Conservation (phyloP, 2,888 invertebrate species). For the Mesochorus sp. region DNA sequence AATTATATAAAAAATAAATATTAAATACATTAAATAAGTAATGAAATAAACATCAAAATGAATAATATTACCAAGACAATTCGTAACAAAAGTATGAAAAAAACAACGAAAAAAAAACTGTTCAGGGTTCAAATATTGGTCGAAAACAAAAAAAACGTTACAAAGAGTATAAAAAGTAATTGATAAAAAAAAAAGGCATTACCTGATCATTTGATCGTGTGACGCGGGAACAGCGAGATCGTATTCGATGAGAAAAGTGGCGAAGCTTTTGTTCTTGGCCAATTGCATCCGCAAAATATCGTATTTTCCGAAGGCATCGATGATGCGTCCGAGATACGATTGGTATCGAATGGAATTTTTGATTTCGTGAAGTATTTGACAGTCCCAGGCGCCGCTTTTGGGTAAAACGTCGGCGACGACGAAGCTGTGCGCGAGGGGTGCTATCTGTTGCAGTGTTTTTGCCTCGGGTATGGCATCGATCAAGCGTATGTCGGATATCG, state of each 20-base stretch:
- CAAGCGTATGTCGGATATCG: conserved; percentile 84
- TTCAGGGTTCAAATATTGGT: background rate
- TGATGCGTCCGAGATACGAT: conserved; percentile 76
- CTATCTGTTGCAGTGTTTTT: conserved; percentile 79
- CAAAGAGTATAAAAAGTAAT: too few relatives aligned
- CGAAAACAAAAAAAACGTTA: background rate
- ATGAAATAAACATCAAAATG: too few relatives aligned
- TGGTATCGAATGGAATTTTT: conserved; percentile 80
- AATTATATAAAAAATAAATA: too few relatives aligned
- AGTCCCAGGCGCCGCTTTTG: conserved; percentile 84
- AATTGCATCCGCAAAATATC: conserved; percentile 71
- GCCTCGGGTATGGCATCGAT: conserved; percentile 84
- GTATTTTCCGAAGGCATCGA: conserved; percentile 44
- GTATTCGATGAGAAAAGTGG: conserved; percentile 67
- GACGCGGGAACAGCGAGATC: conserved; percentile 69
- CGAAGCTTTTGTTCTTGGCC: conserved; percentile 70
- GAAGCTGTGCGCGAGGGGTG: conserved; percentile 86
- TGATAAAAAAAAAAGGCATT: too few relatives aligned
- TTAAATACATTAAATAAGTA: too few relatives aligned
- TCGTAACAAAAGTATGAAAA: too few relatives aligned
- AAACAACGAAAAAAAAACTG: too few relatives aligned
- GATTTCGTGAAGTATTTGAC: conserved; percentile 81
- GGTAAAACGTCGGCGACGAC: conserved; percentile 85
- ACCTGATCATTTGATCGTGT: conserved; percentile 70
- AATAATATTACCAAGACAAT: too few relatives aligned